These are phyloP conservation scores for Miniopterus natalensis DNA, from an alignment of 2,113 vertebrate genomes.

Conservation along the genomic window DNA sequence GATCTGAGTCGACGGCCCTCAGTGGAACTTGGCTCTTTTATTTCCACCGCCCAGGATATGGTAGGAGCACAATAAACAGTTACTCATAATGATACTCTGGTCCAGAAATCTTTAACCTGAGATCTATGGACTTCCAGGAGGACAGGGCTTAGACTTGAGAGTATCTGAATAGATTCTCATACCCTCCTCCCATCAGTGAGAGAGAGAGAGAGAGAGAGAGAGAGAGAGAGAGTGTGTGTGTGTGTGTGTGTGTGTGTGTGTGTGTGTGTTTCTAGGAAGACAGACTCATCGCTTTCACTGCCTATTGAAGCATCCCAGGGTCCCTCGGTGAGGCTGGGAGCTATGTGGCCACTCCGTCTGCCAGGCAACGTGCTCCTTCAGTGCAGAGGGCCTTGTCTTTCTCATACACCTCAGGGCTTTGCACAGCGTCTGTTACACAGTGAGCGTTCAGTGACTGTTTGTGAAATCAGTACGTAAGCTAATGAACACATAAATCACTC, in stretches of 20 bases:
- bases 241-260: background rate
- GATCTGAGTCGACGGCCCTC: background rate
- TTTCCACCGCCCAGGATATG: background rate
- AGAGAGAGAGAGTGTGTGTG: too few species aligned
- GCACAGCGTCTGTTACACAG: background rate
- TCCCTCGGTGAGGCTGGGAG: background rate
- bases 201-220: too few species aligned
- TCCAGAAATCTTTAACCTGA: background rate
- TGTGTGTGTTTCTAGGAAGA: background rate
- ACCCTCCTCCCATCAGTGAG: background rate
- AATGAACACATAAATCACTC: background rate
- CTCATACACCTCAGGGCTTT: background rate
- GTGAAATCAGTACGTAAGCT: constrained; percentile 8
- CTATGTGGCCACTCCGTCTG: background rate
- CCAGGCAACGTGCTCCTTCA: background rate
- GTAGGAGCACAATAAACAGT: background rate
- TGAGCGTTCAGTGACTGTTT: background rate
- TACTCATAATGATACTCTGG: background rate
- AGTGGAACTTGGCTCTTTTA: background rate
- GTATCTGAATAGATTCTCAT: background rate
- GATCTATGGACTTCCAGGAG: background rate
- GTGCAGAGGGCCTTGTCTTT: background rate
- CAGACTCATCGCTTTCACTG: background rate
- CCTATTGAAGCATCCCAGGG: background rate
- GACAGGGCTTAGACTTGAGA: background rate